Base-by-base conservation (phyloP, 2,888 invertebrate species). In the Sphinx pinastri region DNA sequence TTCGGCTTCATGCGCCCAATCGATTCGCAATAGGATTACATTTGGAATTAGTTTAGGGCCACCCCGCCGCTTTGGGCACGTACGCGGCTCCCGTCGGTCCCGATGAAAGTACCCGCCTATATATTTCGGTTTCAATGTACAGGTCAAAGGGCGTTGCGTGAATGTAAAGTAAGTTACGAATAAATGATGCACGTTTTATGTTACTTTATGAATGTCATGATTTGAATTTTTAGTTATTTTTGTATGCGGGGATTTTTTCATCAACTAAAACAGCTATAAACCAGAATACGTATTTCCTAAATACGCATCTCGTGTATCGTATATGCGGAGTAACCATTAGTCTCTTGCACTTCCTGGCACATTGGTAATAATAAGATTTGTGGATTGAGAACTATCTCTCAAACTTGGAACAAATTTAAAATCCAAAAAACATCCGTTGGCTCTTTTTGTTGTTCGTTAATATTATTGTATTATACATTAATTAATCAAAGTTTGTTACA, bases 21-120 rank as follows among this genome's bases (percentile, higher is more conserved):
- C 76, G 76, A 79, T 81, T 76, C 73, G 70, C 72, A 76, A 75
- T 77, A 70, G 76, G 77, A 82, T 82, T 82, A 83, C 74, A 78
- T 74, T 76, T 71, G 74, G 75, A 82, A 83, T 85, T 84, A 81
- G 78, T 82, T 84, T 81, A 76, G 78, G 77, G 77, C 75, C 78
- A 70, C 57, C 72, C 71, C 76, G 70, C 71, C 76, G 72, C 71
- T 75, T 76, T 74, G 69, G 76, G 71, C 82, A 83, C 82, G 81
- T 79, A 75, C 75, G 19, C 13, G 19, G 49, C 47, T 70, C 71
- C 79, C 77, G 38, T 16, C 69, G 80, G 78, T 79, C 77, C 69
- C 70, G 66, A 67, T 70, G 73, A 78, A 71, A 71, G 60, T 49
- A 68, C 47, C 49, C 49, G 8, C 45, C 49, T 68, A 55, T 72